Conservation (phyloP, 2,797 vertebrate genomes). For the Scleropages formosus region DNA sequence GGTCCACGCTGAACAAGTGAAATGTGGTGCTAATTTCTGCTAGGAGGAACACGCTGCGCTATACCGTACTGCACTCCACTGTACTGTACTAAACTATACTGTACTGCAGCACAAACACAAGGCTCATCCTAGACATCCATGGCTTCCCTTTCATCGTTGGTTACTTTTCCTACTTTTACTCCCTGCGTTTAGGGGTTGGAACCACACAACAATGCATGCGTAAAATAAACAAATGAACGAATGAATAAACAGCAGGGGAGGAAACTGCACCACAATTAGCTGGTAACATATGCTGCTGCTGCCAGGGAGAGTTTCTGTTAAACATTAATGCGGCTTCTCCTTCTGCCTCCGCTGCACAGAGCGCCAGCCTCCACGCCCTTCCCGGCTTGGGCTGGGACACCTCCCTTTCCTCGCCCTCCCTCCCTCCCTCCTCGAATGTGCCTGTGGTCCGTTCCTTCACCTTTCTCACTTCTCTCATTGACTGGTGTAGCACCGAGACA, state of each 20-base stretch:
- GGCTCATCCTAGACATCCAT: background rate
- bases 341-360: constrained; percentile 73
- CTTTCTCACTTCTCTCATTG: no score
- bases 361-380: constrained; percentile 23
- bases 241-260: constrained; percentile 64
- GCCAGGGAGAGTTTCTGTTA: constrained; percentile 73
- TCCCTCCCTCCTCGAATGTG: constrained; percentile 29
- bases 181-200: constrained; percentile 10
- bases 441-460: background rate
- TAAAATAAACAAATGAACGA: constrained; percentile 37
- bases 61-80: no score
- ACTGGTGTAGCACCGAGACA: no score
- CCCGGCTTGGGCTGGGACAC: background rate
- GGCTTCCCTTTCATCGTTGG: background rate
- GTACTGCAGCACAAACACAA: no score
- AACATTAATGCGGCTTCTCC: constrained; percentile 75
- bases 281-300: constrained; percentile 76
- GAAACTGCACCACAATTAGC: constrained; percentile 76
- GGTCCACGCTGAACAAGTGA: background rate
- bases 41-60: no score
- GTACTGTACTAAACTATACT: no score
- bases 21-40: background rate
- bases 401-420: no score
- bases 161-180: background rate
- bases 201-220: constrained; percentile 22